Percentiles rank a stretch among this genome's conserved stretches.
Conservation (phyloP, 2,888 invertebrate genomes). For the Drosophila parthenogenetica region DNA sequence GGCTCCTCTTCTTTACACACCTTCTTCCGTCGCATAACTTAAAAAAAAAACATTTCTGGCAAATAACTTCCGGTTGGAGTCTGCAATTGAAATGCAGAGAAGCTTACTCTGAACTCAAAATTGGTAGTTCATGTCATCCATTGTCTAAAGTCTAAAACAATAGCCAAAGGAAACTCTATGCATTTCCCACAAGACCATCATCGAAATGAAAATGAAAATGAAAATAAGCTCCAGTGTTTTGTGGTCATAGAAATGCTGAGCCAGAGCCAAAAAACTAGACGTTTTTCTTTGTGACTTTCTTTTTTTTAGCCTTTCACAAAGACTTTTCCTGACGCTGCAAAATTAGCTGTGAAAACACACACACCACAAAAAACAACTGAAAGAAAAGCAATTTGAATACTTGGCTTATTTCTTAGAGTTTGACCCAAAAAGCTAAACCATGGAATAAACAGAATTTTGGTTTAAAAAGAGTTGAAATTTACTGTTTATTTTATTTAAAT, state of each 20-base stretch:
- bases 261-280: slow-evolving; percentile 17
- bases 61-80: slow-evolving; percentile 47
- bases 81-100: slow-evolving; percentile 59
- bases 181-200: slow-evolving; percentile 43
- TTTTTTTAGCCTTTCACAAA: slow-evolving; percentile 1
- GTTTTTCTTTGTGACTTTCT: slow-evolving; percentile 2
- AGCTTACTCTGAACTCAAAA: slow-evolving; percentile 38
- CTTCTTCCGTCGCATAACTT: neutral
- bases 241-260: slow-evolving; percentile 25
- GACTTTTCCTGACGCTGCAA: slow-evolving; percentile 16
- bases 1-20: neutral
- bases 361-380: neutral
- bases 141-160: slow-evolving; percentile 53
- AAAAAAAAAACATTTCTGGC: slow-evolving; percentile 20
- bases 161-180: slow-evolving; percentile 49
- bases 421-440: too few relatives aligned
- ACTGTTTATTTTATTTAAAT: too few relatives aligned
- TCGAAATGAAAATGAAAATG: slow-evolving; percentile 10
- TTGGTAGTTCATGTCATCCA: slow-evolving; percentile 44
- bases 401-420: neutral
- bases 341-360: slow-evolving; percentile 35
- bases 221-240: slow-evolving; percentile 44
- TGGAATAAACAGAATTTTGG: too few relatives aligned
- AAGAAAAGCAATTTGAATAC: neutral
- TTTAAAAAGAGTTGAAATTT: too few relatives aligned